Evolutionary conservation across 2,797 vertebrate species (phyloP), one percentile per base, ranked within the genome.

Genomic region (Myiotriccus ornatus): DNA sequence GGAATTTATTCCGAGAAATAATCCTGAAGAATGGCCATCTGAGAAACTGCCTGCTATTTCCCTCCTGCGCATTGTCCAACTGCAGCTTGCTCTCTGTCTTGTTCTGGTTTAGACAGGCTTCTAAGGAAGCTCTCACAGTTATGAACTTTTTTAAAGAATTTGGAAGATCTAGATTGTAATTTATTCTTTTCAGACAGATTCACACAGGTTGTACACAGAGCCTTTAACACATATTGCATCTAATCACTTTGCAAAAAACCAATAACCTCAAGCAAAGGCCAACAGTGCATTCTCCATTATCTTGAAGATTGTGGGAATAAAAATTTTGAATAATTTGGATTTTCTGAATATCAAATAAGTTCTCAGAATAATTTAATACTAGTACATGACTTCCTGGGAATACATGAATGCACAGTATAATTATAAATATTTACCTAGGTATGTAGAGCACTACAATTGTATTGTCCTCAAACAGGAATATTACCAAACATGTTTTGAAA

Each of bases 301-400:
- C 34, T 35, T 53, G 30, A 77, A 62, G 37, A 8, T 9, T 17
- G 4, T 22, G 4, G 30, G 37, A 90, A 88, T 35, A 44, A 73
- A 73, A 43, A 6, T 0, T 11, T 35, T 27, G 34, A 37, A 52
- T 32, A 47, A 49, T 64, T 67, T 5, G 2, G 3, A 46, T 56
- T 60, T 56, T 71, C 13, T 64, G 16, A 78, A 30, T 10, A 32
- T 55, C 21, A 75, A 32, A 23, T 55, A 53, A 37, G 1, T 75
- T 86, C 32, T 81, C 65, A 81, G 25, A 90, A 53, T 49, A 84
- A 81, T 52, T 78, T 19, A 67, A 80, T 80, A 63, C 5, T 47
- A 62, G 4, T n/a, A 20, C 22, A 46, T 0, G 0, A 49, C 53
- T 63, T 24, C 10, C 20, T 41, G 14, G 10, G 6, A 75, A 5